A percentile compares a stretch with the other conserved stretches of the same genome.
phyloP scores from a whole-genome alignment of 2,888 invertebrate species.

The Liopterus haemorrhoidalis region DNA sequence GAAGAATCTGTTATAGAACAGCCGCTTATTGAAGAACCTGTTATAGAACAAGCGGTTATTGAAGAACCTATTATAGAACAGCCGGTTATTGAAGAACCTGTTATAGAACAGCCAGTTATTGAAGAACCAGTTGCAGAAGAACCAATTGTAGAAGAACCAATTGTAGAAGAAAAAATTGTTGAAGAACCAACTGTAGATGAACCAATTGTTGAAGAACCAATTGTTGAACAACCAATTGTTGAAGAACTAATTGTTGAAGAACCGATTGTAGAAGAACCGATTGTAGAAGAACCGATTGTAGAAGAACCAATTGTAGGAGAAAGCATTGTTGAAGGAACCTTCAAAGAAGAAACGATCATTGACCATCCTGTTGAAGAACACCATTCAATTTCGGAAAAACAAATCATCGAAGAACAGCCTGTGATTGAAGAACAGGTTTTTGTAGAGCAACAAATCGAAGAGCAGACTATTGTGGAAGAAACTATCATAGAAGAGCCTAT shows the following conservation, averaged over 20 bases:
- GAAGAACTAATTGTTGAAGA: no score
- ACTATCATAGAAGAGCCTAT: constrained; percentile 24
- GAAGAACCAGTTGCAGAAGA: constrained; percentile 14
- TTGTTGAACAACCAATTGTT: neutral
- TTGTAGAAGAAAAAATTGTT: no score
- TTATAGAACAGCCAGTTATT: no score
- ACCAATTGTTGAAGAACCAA: no score
- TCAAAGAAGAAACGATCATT: constrained; percentile 22
- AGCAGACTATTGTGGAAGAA: no score
- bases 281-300: constrained; percentile 11
- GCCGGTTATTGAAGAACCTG: neutral
- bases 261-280: no score
- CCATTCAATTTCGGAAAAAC: neutral
- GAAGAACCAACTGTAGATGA: no score
- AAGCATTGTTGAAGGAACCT: no score
- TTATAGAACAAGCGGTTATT: no score
- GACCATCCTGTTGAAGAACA: no score
- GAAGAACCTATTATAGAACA: neutral
- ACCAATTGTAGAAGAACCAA: constrained; percentile 11
- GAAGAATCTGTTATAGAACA: constrained; percentile 14
- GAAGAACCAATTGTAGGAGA: constrained; percentile 16
- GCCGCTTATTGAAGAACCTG: no score
- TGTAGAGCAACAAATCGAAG: constrained; percentile 22
- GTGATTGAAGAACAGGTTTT: constrained; percentile 1
- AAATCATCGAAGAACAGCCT: constrained; percentile 13